Evolutionary conservation across 2,113 vertebrate species (phyloP), one percentile per base, ranked within the genome.

Genomic region (Cyphomyrus discorhynchus): DNA sequence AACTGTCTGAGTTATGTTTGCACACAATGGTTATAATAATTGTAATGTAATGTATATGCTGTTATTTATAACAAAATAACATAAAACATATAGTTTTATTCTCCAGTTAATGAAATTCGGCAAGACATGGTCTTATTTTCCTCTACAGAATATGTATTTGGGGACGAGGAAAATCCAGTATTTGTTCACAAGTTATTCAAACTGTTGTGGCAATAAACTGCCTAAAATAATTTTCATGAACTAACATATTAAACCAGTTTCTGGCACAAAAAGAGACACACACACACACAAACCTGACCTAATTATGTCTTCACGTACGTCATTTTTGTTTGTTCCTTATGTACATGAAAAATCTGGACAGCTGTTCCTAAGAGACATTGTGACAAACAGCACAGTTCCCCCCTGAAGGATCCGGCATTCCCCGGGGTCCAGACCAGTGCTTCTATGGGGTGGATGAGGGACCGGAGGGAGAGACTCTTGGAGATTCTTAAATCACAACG

Each of bases 241-340:
- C 35, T 80, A 19, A 42, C 35, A 42, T 80, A 42, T 80, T 80
- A 80, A 39, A 42, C 13, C 35, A 42, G 17, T 21, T 39, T 35
- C 35, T 80, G 74, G 31, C 31, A 77, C 31, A 77, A 77, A 17
- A 77, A 35, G 9, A 35, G 27, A 77, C 31, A 27, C 9, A 11
- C 27, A 27, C n/a, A 77, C 70, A 27, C n/a, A 77, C 70, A 77
- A 39, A 8, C 70, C 70, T 74, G 70, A 80, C 15, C 31, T 86
- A 27, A 35, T 52, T 27, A 21, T 46, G 10, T 53, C n/a, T 86
- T 52, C 49, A 6, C 5, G 6, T 27, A 35, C n/a, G 15, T 17
- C n/a, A 49, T 87, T 47, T 53, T 87, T 87, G 85, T 87, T 87
- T 87, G 47, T 47, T 50, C 24, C 4, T 87, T 87, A 53, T 53